Base-by-base conservation (phyloP, 1,140 invertebrate species). In the Mercenaria mercenaria region DNA sequence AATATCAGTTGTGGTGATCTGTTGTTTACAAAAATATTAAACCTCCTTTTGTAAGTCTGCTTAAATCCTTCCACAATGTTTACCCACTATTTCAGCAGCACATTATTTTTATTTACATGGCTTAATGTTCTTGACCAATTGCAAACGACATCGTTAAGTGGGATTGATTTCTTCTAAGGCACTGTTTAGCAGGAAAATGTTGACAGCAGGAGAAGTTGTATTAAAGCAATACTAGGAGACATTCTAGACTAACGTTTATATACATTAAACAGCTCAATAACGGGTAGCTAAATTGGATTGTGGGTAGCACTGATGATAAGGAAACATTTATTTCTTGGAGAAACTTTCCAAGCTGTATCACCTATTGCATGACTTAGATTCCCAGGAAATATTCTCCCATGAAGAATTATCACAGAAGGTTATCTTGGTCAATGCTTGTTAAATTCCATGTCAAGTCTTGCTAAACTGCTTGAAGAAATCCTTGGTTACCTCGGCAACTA, bases 131-230 rank as follows among this genome's bases (percentile, higher is more conserved):
- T 39, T 72, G 67, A 72, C 67, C 67, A 72, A 39, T 72, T 41
- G 67, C 15, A n/a, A 72, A 18, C 37, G 23, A 39, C 11, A 39
- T 2, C 13, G 11, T 39, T 72, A 72, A 39, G 67, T 72, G 34
- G 34, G 18, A 72, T 72, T 72, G 67, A 72, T 72, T 72, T 72
- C n/a, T 47, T 47, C 11, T 72, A 72, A 72, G 67, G 67, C 67
- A 72, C 59, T 26, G 59, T 29, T 64, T 64, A 26, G 26, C 59
- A 47, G 43, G 43, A 6, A 47, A 47, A 47, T 47, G 43, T 47
- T 47, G 43, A 47, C 43, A 64, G 59, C 59, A 64, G 59, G 29
- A 64, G 43, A 64, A 29, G 6, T 56, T 56, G 52, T 56, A 56
- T 56, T 23, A 64, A 29, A 64, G 59, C 26, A 29, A 26, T 47